Conservation (phyloP, 1,140 invertebrate species). For the Plectrocnemia conspersa region DNA sequence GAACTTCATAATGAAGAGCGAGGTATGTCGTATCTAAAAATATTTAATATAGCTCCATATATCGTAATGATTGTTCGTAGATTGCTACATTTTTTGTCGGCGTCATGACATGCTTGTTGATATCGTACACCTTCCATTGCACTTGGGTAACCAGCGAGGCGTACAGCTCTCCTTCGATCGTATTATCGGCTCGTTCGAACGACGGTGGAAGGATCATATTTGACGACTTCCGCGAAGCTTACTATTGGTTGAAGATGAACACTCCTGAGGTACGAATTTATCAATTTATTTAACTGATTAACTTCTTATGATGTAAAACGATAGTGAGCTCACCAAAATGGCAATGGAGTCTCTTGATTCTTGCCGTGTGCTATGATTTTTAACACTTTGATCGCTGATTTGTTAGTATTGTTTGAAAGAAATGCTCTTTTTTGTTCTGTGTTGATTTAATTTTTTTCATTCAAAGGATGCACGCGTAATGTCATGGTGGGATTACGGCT, state of each 20-base stretch:
- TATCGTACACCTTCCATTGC: conserved; percentile 93
- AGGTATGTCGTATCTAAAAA: conserved; percentile 53
- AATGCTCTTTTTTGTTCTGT: background rate
- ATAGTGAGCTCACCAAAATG: background rate
- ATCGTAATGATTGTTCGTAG: conserved; percentile 51
- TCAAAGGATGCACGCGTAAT: conserved; percentile 87
- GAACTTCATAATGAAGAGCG: conserved; percentile 81
- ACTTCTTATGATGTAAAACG: background rate
- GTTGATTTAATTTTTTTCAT: conserved; percentile 12
- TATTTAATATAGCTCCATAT: conserved; percentile 17
- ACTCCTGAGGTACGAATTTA: conserved; percentile 68
- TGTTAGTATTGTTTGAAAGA: conserved; percentile 2
- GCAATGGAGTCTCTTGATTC: conserved; percentile 25
- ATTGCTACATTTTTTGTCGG: conserved; percentile 81
- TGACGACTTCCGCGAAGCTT: conserved; percentile 97
- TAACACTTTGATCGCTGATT: conserved; percentile 38
- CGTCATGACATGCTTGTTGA: conserved; percentile 78
- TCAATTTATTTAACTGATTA: conserved; percentile 11
- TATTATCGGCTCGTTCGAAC: conserved; percentile 88
- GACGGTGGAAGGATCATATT: conserved; percentile 95
- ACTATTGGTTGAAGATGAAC: conserved; percentile 97
- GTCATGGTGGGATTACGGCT: conserved; percentile 99
- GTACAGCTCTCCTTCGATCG: conserved; percentile 96
- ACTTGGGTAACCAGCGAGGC: conserved; percentile 99
- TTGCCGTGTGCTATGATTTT: conserved; percentile 25